phyloP scores from a whole-genome alignment of 2,888 invertebrate species.

The Tridacna crocea region DNA sequence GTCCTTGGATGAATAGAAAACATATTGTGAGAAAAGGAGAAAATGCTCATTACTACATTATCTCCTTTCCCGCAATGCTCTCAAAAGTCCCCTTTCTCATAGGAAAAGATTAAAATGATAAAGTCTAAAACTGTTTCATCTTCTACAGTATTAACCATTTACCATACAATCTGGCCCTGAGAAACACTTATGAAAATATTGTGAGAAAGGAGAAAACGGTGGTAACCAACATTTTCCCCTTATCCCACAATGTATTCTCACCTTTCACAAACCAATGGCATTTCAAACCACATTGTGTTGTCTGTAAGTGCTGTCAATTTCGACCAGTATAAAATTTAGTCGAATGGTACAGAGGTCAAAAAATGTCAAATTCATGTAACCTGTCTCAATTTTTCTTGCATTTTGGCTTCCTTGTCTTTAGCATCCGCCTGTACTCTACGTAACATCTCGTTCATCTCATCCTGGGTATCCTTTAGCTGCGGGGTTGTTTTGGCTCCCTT shows the following conservation, averaged over 20 bases:
- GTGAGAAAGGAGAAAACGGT: neutral
- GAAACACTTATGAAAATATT: neutral
- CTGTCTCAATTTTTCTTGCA: constrained; percentile 82
- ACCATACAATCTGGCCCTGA: neutral
- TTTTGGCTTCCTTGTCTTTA: constrained; percentile 81
- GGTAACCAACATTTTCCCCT: neutral
- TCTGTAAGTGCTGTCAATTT: no score
- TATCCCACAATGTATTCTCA: neutral
- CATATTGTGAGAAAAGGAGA: no score
- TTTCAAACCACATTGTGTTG: no score
- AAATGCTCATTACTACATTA: no score
- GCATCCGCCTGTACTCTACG: constrained; percentile 75
- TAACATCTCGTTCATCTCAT: constrained; percentile 81
- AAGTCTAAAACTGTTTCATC: neutral
- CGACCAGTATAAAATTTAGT: no score
- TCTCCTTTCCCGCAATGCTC: no score
- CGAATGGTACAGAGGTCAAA: no score
- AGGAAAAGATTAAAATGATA: no score
- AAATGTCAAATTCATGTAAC: no score
- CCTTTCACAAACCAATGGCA: no score
- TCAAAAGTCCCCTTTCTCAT: no score
- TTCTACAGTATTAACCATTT: neutral
- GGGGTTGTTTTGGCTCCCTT: constrained; percentile 63
- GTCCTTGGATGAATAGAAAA: no score
- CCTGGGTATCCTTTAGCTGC: constrained; percentile 74